These are phyloP conservation scores for Eurois occulta DNA, from an alignment of 2,888 invertebrate species.

Conservation along the genomic window DNA sequence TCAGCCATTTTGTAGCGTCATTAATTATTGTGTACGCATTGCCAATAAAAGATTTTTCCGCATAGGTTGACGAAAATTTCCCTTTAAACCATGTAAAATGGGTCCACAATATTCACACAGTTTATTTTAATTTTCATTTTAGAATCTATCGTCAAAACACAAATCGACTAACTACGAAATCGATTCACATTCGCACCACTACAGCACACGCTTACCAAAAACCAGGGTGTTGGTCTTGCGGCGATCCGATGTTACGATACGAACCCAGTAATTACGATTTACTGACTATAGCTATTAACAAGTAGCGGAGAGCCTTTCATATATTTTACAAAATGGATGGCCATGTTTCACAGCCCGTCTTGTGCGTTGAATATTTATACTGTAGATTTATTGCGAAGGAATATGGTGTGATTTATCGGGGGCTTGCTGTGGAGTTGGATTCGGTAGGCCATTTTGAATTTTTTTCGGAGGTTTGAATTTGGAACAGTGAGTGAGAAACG, in stretches of 20 bases:
- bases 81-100: neutral
- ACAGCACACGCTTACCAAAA: slow-evolving; percentile 76
- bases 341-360: slow-evolving; percentile 79
- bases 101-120: neutral
- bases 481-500: neutral
- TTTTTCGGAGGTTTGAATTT: slow-evolving; percentile 31
- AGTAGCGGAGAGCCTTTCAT: slow-evolving; percentile 88
- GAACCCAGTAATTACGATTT: slow-evolving; percentile 86
- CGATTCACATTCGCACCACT: slow-evolving; percentile 64
- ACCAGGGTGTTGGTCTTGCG: slow-evolving; percentile 79
- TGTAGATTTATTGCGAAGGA: slow-evolving; percentile 86
- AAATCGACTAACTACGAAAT: slow-evolving; percentile 43
- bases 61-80: neutral
- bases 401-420: slow-evolving; percentile 79
- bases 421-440: slow-evolving; percentile 66
- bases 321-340: slow-evolving; percentile 89
- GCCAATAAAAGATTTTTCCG: neutral
- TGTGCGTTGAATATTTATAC: slow-evolving; percentile 87
- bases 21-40: neutral
- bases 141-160: neutral
- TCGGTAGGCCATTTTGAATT: slow-evolving; percentile 47
- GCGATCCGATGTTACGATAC: slow-evolving; percentile 84
- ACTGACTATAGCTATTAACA: slow-evolving; percentile 86
- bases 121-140: neutral
- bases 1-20: neutral